Evolutionary conservation across 2,113 vertebrate genomes (phyloP), one percentile per base, ranked within the genome.

Genomic region (Manacus vitellinus): DNA sequence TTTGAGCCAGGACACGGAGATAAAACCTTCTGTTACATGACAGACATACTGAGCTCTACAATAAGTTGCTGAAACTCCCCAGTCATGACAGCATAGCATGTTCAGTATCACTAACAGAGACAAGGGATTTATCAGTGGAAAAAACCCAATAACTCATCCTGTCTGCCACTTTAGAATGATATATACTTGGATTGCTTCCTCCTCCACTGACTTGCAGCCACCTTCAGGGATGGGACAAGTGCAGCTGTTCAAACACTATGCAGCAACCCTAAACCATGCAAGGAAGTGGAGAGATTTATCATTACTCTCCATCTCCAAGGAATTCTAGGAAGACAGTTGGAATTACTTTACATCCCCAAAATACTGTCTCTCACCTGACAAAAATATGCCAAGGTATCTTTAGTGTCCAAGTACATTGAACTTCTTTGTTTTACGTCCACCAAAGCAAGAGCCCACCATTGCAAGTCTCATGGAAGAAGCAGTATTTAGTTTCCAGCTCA

Each of bases 161-260:
- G 33, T 59, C 85, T 80, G 82, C 67, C 85, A 41, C 67, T 91
- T 83, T 41, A 78, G 72, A 89, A 72, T 85, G 68, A 92, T 68
- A 86, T 37, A 86, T 72, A 46, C 55, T 91, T 51, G 52, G 56
- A 72, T 84, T 84, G n/a, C 72, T 91, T 93, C 71, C 68, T 80
- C 59, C 75, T 93, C 56, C 49, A 39, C 56, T 68, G 79, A 94
- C 68, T 92, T 78, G 79, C 41, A 91, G 35, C 85, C 92, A 94
- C 88, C 56, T 95, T 96, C 41, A 88, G 79, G 76, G 85, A 67
- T 92, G 56, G 83, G 59, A 84, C 80, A 71, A 93, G 28, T 65
- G 10, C 96, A 96, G 88, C 95, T 96, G 96, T 96, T 92, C 81
- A 96, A 96, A 96, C 94, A 96, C 67, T 23, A 12, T 35, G 47